Conservation (phyloP, 2,888 invertebrate genomes). For the Agrenia bidenticulata region DNA sequence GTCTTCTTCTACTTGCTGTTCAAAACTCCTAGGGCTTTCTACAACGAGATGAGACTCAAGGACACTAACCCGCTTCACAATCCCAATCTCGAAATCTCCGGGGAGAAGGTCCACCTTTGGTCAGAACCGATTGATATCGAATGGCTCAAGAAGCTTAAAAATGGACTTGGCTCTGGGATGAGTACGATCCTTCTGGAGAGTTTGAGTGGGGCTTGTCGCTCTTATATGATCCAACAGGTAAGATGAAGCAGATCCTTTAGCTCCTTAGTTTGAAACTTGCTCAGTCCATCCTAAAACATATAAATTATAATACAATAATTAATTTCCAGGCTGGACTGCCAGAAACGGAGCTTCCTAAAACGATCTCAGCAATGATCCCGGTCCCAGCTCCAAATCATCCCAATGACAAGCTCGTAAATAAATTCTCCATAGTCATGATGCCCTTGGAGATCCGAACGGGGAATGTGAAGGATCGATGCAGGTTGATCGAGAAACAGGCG, state of each 20-base stretch:
- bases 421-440: slow-evolving; percentile 44
- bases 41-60: slow-evolving; percentile 40
- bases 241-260: too few species aligned
- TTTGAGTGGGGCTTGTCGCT: slow-evolving; percentile 36
- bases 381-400: slow-evolving; percentile 50
- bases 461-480: slow-evolving; percentile 30
- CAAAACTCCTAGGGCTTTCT: slow-evolving; percentile 40
- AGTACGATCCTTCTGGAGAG: slow-evolving; percentile 41
- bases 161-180: slow-evolving; percentile 41
- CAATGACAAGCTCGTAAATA: slow-evolving; percentile 45
- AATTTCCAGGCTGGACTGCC: not conserved
- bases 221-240: slow-evolving; percentile 44
- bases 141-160: slow-evolving; percentile 44
- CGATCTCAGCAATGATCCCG: slow-evolving; percentile 42
- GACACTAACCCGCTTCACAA: slow-evolving; percentile 44
- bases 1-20: slow-evolving; percentile 44
- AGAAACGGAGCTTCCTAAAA: slow-evolving; percentile 22
- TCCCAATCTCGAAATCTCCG: slow-evolving; percentile 26
- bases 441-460: slow-evolving; percentile 32
- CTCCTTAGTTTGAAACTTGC: too few species aligned
- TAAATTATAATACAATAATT: too few species aligned
- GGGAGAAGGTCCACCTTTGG: slow-evolving; percentile 44
- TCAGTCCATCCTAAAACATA: too few species aligned
- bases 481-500: slow-evolving; percentile 34
- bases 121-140: slow-evolving; percentile 42